Percentiles rank a stretch among this genome's conserved stretches.
Conservation (phyloP, 2,113 vertebrate genomes). For the Columba janthina region DNA sequence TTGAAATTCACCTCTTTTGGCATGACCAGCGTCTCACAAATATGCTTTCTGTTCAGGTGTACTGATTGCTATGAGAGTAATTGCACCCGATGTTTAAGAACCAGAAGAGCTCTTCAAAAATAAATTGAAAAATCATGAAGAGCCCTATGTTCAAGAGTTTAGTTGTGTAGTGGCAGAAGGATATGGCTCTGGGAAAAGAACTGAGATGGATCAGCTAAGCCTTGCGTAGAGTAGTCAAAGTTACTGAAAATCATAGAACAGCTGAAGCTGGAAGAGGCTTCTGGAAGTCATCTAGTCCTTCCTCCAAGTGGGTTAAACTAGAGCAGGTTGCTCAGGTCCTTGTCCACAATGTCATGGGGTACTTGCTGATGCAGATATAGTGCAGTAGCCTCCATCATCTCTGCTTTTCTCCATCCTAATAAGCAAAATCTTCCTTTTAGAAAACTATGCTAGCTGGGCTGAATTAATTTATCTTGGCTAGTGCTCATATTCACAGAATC, state of each 20-base stretch:
- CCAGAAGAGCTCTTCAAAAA: not conserved
- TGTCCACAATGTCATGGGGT: not conserved
- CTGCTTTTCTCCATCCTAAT: constrained; percentile 13
- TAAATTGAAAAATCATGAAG: not conserved
- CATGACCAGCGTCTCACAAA: not conserved
- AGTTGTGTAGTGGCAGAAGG: not conserved
- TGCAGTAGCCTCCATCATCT: not conserved
- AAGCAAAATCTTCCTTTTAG: constrained; percentile 26
- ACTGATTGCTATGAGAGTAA: not conserved
- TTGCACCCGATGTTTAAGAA: not conserved
- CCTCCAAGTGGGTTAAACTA: not conserved
- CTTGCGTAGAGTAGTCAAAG: not conserved
- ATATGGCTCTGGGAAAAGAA: not conserved
- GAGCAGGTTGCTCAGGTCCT: not conserved
- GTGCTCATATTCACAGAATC: not conserved
- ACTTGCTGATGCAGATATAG: not conserved
- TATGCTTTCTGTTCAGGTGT: not conserved
- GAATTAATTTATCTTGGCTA: not conserved
- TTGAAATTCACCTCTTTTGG: not conserved
- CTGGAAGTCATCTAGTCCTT: not conserved
- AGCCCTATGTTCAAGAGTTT: not conserved
- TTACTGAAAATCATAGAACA: not conserved
- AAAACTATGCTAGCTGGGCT: not conserved
- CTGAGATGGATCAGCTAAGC: not conserved
- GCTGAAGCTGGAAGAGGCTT: not conserved